Evolutionary conservation across 2,113 vertebrate species (phyloP).

Genomic region (western clawed frog (Xenopus tropicalis)): DNA sequence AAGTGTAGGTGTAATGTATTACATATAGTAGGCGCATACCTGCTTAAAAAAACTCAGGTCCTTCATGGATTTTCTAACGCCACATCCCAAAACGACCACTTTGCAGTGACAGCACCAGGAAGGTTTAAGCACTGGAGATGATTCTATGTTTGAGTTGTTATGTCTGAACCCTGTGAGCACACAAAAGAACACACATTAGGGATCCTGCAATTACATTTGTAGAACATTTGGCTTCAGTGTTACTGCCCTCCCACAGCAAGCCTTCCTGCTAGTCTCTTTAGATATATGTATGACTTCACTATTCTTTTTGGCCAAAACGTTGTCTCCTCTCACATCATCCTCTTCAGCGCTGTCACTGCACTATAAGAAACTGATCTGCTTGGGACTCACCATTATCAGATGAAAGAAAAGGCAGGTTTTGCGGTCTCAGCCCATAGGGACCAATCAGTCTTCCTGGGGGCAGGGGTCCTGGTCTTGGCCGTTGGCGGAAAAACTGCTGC

Average conservation of each 20-base stretch:
- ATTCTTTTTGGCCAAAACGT: too few relatives aligned
- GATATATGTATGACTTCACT: too few relatives aligned
- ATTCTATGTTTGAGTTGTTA: constrained; percentile 53
- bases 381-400: constrained; percentile 75
- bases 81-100: constrained; percentile 85
- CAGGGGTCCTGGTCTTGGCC: constrained; percentile 61
- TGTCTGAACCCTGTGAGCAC: constrained; percentile 54
- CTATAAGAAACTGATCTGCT: too few relatives aligned
- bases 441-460: constrained; percentile 62
- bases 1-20: too few relatives aligned
- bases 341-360: too few relatives aligned
- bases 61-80: constrained; percentile 74
- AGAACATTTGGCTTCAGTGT: too few relatives aligned
- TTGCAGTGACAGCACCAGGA: constrained; percentile 88
- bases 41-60: constrained; percentile 67
- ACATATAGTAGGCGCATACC: constrained; percentile 54
- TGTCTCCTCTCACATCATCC: too few relatives aligned
- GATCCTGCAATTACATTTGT: too few relatives aligned
- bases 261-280: too few relatives aligned
- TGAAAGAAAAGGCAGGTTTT: constrained; percentile 69
- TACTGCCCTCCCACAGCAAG: too few relatives aligned
- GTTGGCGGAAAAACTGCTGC: constrained; percentile 64
- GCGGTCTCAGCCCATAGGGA: constrained; percentile 68
- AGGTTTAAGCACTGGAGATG: constrained; percentile 65
- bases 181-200: too few relatives aligned